Evolutionary conservation across 2,113 vertebrate species (phyloP).

Genomic region (Salvelinus sp.): DNA sequence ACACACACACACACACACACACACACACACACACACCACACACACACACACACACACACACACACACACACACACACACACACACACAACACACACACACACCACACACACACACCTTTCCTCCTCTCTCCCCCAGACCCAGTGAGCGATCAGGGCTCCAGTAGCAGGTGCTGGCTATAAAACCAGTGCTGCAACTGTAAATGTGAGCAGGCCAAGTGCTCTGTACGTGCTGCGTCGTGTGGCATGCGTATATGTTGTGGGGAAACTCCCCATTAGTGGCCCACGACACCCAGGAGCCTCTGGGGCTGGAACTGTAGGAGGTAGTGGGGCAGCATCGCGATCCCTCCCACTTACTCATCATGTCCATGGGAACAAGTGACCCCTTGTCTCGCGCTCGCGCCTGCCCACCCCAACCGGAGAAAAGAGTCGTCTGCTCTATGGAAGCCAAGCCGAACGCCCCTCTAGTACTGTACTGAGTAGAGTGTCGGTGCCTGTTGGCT

Average conservation of each 20-base stretch:
- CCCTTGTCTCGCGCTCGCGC: slow-evolving; percentile 55
- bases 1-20: slow-evolving; percentile 28
- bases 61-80: slow-evolving; percentile 28
- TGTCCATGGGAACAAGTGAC: slow-evolving; percentile 67
- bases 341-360: slow-evolving; percentile 59
- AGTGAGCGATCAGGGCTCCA: slow-evolving; percentile 23
- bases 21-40: slow-evolving; percentile 22
- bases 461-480: slow-evolving; percentile 60
- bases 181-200: slow-evolving; percentile 35
- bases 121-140: slow-evolving; percentile 5
- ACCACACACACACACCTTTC: slow-evolving; percentile 17
- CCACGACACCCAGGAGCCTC: slow-evolving; percentile 52
- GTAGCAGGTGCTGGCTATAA: slow-evolving; percentile 42
- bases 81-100: slow-evolving; percentile 25
- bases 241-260: neutral
- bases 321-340: slow-evolving; percentile 46
- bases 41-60: slow-evolving; percentile 26
- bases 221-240: neutral
- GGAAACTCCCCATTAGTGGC: slow-evolving; percentile 51
- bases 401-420: slow-evolving; percentile 65
- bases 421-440: slow-evolving; percentile 63
- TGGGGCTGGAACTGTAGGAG: slow-evolving; percentile 36
- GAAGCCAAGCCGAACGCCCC: slow-evolving; percentile 50
- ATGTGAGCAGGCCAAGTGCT: neutral
- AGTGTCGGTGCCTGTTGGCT: slow-evolving; percentile 10